phyloP scores from a whole-genome alignment of 2,113 vertebrate species.

The Nerophis lumbriciformis region DNA sequence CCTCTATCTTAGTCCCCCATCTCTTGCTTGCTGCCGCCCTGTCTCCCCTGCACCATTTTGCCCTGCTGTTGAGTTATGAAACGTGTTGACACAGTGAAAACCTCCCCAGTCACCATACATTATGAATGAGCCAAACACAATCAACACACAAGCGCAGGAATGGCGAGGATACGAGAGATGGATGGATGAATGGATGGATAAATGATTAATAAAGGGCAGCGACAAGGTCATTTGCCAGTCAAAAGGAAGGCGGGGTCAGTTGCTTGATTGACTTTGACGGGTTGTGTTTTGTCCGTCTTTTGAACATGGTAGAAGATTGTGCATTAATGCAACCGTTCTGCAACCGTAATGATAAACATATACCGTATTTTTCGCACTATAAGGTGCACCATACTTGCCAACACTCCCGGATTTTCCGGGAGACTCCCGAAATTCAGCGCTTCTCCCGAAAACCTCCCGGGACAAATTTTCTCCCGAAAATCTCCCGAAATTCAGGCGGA shows the following conservation, averaged over 20 bases:
- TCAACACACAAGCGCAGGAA: constrained; percentile 19
- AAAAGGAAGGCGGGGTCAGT: constrained; percentile 7
- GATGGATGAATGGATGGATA: constrained; percentile 26
- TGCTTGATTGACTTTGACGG: constrained; percentile 11
- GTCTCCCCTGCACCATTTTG: background rate
- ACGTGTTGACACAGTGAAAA: constrained; percentile 8
- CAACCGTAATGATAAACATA: no score
- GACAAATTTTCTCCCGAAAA: no score
- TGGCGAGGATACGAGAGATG: constrained; percentile 9
- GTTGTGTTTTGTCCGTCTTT: background rate
- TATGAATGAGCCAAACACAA: constrained; percentile 50
- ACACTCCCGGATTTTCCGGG: no score
- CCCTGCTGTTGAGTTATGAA: constrained; percentile 1
- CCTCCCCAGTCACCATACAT: constrained; percentile 34
- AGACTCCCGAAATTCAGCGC: no score
- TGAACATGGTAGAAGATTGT: no score
- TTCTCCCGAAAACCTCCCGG: no score
- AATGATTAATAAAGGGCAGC: constrained; percentile 30
- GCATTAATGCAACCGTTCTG: no score
- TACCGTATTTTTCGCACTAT: no score
- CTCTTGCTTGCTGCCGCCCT: background rate
- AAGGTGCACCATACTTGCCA: no score
- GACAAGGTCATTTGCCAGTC: constrained; percentile 23
- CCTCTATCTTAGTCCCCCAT: background rate
- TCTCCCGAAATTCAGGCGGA: no score